Base-by-base conservation (phyloP, 1,140 invertebrate genomes). In the Drosophila miranda region DNA sequence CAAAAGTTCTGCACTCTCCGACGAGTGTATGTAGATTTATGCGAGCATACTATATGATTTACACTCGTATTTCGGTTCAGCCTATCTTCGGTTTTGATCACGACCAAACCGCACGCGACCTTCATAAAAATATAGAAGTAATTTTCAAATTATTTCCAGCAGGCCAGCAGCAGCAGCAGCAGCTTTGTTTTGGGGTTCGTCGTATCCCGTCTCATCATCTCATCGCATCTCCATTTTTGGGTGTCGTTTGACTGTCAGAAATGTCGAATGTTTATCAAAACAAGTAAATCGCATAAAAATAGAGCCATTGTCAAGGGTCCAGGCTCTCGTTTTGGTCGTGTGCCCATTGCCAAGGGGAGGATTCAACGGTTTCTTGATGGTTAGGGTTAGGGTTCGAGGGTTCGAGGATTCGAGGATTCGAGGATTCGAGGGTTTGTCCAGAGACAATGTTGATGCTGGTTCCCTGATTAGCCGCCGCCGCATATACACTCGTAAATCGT, bases 101-200 rank as follows among this genome's bases (percentile, higher is more conserved):
- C 73, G 78, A 86, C 81, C 21, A 23, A 87, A 82, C 73, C 67
- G 86, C 86, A 89, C 86, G 86, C 86, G 86, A 89, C 86, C 86
- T 89, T 89, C 86, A 89, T 89, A 89, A 89, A 89, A 89, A 76
- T 71, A 59, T 30, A 16, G 30, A 54, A 78, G 77, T 72, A 72
- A 89, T 89, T 89, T 86, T 57, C 58, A 81, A 89, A 89, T 89
- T 89, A 89, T 75, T 81, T 89, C 80, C 80, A 84, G 66, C 70
- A 79, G 68, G 62, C 19, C 1, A 19, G 63, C 61, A 49, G 7
- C 19, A n/a, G 30, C 30, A 30, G 30, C 2, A 34, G 30, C 11
- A 38, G 4, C 30, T 34, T 63, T 70, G 50, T 56, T 62, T 68
- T 62, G 49, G 52, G 3, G 26, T 30, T 9, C 7, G 28, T 30